phyloP scores from a whole-genome alignment of 2,113 vertebrate genomes.

The Psittacara wagleri region DNA sequence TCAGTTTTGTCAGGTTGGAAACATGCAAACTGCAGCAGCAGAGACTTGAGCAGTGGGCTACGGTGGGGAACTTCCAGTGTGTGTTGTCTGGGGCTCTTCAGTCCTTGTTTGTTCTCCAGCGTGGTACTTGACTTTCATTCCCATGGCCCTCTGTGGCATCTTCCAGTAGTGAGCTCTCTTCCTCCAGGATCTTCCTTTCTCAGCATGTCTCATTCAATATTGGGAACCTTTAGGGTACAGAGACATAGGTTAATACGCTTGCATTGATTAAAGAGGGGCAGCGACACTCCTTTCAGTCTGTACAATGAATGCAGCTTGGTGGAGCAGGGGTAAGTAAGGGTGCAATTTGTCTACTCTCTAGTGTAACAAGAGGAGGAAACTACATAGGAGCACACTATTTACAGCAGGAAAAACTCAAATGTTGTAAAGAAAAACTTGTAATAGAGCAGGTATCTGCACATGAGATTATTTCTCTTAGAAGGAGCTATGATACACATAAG shows the following conservation, averaged over 20 bases:
- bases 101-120: accelerated
- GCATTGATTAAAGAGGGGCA: not conserved
- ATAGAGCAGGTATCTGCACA: not conserved
- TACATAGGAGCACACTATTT: not conserved
- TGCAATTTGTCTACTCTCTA: not conserved
- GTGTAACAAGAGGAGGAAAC: not conserved
- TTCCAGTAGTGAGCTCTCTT: not conserved
- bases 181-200: not conserved
- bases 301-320: not conserved
- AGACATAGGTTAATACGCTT: not conserved
- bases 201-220: not conserved
- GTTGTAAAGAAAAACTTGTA: not conserved
- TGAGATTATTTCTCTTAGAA: not conserved
- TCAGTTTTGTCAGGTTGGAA: not conserved
- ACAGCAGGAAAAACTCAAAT: not conserved
- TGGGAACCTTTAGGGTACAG: not conserved
- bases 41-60: not conserved
- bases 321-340: not conserved
- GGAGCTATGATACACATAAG: not conserved
- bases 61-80: not conserved
- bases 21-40: not conserved
- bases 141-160: not conserved
- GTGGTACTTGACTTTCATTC: not conserved
- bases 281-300: not conserved
- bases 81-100: not conserved